Base-by-base conservation (phyloP, 2,888 invertebrate species). In the Ochropleura plecta region DNA sequence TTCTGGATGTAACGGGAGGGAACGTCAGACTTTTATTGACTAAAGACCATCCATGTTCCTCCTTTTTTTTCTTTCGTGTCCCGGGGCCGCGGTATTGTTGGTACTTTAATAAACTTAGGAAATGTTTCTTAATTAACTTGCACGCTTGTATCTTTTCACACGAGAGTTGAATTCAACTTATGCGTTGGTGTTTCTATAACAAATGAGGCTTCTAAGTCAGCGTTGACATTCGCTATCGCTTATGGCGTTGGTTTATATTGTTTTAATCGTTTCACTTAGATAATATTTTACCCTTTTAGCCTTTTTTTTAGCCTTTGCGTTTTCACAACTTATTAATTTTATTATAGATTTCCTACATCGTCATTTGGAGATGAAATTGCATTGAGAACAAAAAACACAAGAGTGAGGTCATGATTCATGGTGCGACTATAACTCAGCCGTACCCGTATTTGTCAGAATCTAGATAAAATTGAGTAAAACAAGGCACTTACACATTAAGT, bases 401-500 rank as follows among this genome's bases (percentile, higher is more conserved):
- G n/a, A 62, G 12, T 51, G 46, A 57, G 16, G 59, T 68, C 20
- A 65, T 48, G 67, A 57, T 53, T 76, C 51, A 55, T 49, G 30
- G 6, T 46, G 46, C 9, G 16, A 49, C 20, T 51, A 44, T 40
- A 80, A 63, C 66, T 57, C 67, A 70, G 62, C 67, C 68, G 10
- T 64, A 48, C 18, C 57, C 46, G 42, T 65, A 70, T 81, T 78
- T 73, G 82, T 75, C 76, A 75, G 77, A 82, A 78, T 80, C 80
- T 80, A 77, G 80, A 86, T 79, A 69, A 79, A 78, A 73, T 75
- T 44, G 70, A 70, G 69, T 73, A 62, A 82, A 85, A 80, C 55
- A 64, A 66, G 72, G 71, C 74, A 68, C n/a, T 8, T 46, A 30
- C 65, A 69, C 72, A 59, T 68, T 40, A 76, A 76, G 51, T 44